A percentile compares a stretch with the other conserved stretches of the same genome.
Conservation (phyloP, 2,888 invertebrate species). For the Amblyteles armatorius region DNA sequence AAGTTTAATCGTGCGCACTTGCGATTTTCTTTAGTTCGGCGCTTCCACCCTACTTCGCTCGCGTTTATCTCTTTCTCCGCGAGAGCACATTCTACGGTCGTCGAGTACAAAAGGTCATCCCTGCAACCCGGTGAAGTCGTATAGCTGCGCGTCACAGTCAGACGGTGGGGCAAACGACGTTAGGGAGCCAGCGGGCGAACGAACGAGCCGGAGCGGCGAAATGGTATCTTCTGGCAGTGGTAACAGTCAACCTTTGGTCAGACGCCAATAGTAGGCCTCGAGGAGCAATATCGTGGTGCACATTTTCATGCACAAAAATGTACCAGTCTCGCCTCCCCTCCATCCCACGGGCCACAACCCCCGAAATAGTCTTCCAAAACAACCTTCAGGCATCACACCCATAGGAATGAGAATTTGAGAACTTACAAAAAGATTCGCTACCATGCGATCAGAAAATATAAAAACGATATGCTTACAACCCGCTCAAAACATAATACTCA, state of each 20-base stretch:
- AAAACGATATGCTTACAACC: no score
- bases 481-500: no score
- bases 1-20: background rate
- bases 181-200: conserved; percentile 11
- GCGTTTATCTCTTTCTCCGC: background rate
- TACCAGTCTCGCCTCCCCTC: background rate
- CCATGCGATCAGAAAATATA: no score
- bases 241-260: conserved; percentile 46
- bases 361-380: no score
- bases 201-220: conserved; percentile 28
- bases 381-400: no score
- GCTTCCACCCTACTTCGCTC: background rate
- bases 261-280: conserved; percentile 49
- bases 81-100: background rate
- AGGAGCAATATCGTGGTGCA: conserved; percentile 3
- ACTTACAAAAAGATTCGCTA: no score
- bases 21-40: background rate
- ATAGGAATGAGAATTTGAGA: no score
- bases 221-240: conserved; percentile 35
- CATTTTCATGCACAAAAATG: background rate
- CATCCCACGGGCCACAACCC: background rate
- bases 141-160: conserved; percentile 15
- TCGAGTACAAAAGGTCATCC: conserved; percentile 21
- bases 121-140: background rate
- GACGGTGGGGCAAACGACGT: background rate